Conservation (phyloP, 2,888 invertebrate genomes). For the Tachina fera region DNA sequence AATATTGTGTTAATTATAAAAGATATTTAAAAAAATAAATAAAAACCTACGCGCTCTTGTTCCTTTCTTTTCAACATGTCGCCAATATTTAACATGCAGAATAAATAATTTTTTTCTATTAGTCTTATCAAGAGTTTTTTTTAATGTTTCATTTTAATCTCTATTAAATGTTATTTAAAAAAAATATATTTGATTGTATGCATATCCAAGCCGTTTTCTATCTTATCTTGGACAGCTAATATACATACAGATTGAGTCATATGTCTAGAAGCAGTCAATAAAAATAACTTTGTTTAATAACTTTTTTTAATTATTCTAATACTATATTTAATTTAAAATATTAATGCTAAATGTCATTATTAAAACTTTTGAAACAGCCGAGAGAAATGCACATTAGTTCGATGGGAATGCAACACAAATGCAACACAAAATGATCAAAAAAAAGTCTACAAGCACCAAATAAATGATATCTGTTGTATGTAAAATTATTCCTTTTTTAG, state of each 20-base stretch:
- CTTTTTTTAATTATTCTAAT: too few relatives aligned
- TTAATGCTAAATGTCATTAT: too few relatives aligned
- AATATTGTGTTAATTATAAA: constrained; percentile 7
- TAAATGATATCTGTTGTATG: too few relatives aligned
- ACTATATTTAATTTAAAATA: too few relatives aligned
- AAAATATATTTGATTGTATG: background rate
- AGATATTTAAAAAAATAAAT: background rate
- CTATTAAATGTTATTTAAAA: background rate
- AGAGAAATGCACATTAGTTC: too few relatives aligned
- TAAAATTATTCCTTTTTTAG: too few relatives aligned
- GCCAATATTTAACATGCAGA: background rate
- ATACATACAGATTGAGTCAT: background rate
- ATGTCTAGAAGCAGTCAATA: too few relatives aligned
- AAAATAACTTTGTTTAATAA: too few relatives aligned
- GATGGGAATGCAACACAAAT: too few relatives aligned
- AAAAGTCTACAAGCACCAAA: too few relatives aligned
- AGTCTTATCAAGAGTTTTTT: background rate
- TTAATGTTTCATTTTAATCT: background rate
- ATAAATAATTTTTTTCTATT: background rate
- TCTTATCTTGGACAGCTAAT: background rate
- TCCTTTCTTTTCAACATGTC: constrained; percentile 36
- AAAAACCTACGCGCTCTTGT: constrained; percentile 10
- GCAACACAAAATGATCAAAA: too few relatives aligned
- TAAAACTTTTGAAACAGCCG: too few relatives aligned
- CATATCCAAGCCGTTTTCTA: background rate